Evolutionary conservation across 2,797 vertebrate genomes (phyloP), one percentile per base, ranked within the genome.

Genomic region (Cossypha niveicapilla): DNA sequence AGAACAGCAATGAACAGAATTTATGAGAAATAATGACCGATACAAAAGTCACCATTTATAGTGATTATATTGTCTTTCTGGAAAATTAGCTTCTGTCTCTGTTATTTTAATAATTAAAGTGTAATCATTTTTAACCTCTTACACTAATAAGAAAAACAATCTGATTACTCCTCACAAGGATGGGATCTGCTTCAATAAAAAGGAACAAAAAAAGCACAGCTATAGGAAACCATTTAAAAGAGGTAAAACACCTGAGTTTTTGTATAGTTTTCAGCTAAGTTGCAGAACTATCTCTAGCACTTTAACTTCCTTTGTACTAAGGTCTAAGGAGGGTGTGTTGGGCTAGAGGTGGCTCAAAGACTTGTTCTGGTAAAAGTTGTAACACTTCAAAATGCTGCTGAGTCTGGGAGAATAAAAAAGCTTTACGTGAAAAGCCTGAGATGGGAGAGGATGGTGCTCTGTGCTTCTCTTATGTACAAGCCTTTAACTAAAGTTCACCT

Each of bases 321-420:
- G 5, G 47, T 39, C 19, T 78, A 25, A 61, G 27, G 30, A 48
- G 11, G 18, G 35, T 11, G 2, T 54, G 7, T 53, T 51, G 35
- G 54, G 16, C 42, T 71, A 60, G 56, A 67, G 11, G 5, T 11
- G 18, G 7, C 16, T 74, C 13, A 57, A 48, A 45, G 37, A 7
- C 14, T 41, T 11, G 2, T n/a, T 91, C 15, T 42, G 11, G 10
- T 24, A 70, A n/a, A 74, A 66, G 37, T 8, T 3, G 0, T 41
- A 68, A 13, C 6, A 14, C 7, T 74, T 86, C 18, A 7, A n/a
- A 48, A 25, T 13, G 7, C 3, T 45, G 4, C 10, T 53, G n/a
- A 47, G 6, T n/a, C 21, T 7, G 3, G 4, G 11, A 6, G 5
- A 3, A 21, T 23, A 17, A 27, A 6, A 27, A 21, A 1, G 1